Conservation (phyloP, 1,140 invertebrate species). For the Cylas formicarius region DNA sequence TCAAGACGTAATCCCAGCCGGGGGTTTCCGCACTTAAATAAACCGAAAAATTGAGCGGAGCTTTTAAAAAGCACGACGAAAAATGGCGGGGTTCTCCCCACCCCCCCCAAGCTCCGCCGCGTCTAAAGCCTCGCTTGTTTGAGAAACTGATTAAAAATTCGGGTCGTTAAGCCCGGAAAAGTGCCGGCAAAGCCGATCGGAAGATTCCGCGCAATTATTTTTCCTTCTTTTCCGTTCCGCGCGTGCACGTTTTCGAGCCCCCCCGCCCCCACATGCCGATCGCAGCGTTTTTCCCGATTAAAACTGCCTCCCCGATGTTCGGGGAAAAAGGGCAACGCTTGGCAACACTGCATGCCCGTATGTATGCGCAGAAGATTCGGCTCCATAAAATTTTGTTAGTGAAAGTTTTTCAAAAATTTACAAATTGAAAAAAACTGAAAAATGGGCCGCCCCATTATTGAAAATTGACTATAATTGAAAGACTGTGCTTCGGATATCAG, state of each 20-base stretch:
- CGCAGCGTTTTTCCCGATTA: too few species aligned
- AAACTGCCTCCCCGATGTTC: too few species aligned
- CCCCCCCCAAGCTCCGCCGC: constrained; percentile 21
- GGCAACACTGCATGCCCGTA: too few species aligned
- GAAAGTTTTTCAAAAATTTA: too few species aligned
- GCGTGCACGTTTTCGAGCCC: constrained; percentile 14
- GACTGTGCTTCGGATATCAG: too few species aligned
- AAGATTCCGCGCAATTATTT: constrained; percentile 36
- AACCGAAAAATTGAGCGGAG: constrained; percentile 33
- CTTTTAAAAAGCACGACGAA: constrained; percentile 31
- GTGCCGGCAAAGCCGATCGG: constrained; percentile 32
- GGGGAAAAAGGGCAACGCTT: too few species aligned
- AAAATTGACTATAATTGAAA: too few species aligned
- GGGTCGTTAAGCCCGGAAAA: constrained; percentile 33
- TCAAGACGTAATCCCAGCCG: constrained; percentile 25
- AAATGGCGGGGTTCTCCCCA: constrained; percentile 26
- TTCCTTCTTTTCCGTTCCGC: constrained; percentile 25
- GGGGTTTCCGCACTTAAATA: constrained; percentile 30
- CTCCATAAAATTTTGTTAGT: too few species aligned
- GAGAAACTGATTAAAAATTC: constrained; percentile 38
- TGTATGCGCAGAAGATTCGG: too few species aligned
- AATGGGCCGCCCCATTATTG: too few species aligned
- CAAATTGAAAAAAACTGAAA: too few species aligned
- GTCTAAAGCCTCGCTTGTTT: constrained; percentile 33
- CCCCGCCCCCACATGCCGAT: too few species aligned